Base-by-base conservation (phyloP, 2,113 vertebrate genomes). In the Phylloscopus trochiloides region DNA sequence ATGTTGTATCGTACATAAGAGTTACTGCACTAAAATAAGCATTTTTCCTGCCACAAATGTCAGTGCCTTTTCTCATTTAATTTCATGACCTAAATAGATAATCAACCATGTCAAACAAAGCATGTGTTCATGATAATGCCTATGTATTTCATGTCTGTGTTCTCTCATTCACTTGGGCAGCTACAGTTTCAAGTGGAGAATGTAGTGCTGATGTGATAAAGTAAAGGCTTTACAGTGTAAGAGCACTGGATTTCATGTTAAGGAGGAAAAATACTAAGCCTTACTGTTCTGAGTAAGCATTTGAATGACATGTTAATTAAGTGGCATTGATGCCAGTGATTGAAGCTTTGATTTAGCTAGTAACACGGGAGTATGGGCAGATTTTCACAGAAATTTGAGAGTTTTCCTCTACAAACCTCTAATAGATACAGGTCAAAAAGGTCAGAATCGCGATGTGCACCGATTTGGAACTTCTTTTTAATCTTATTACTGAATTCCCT, bases 281-380 rank as follows among this genome's bases (percentile, higher is more conserved):
- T 97, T 96, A 90, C 95, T 97, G 96, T 97, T 97, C 96, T 96
- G 96, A 98, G 96, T 86, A 97, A 95, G 94, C 98, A 97, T 98
- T 97, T 98, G 97, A 98, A 97, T 97, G 94, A 97, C 96, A 97
- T 97, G 96, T 97, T 98, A 98, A 98, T 98, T 98, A 98, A 98
- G 96, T 97, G 98, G 91, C 93, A 96, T 94, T 92, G 97, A 86
- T 98, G 97, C 96, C 96, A 97, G 81, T 3, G n/a, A 66, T n/a
- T 96, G 88, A 95, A 93, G 92, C 96, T 97, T 97, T 97, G 90
- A 96, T 98, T 98, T 97, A 94, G 81, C 90, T 92, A 91, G 95
- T 97, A 97, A 95, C 92, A 97, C 51, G 66, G 8, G 65, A 97
- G 73, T 96, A 95, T 94, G 97, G 94, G 84, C 84, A 94, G 92